Percentiles rank a stretch among this genome's conserved stretches.
These are phyloP conservation scores for Drosophila rufa DNA, from an alignment of 1,140 invertebrate species.

Conservation along the genomic window DNA sequence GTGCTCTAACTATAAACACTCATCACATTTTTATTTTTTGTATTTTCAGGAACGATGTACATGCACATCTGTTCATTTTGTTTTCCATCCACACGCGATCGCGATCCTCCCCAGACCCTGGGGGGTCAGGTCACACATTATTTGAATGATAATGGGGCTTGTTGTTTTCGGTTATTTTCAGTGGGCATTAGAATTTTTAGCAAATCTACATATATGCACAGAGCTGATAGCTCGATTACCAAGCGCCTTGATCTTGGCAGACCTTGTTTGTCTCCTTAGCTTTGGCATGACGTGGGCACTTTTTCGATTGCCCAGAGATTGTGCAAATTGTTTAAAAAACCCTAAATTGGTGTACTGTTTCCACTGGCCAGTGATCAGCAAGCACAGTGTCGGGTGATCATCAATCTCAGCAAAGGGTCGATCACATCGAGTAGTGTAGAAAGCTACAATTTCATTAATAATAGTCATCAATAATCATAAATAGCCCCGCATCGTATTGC, in stretches of 20 bases:
- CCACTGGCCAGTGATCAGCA: constrained; percentile 7
- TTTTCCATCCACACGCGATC: constrained; percentile 40
- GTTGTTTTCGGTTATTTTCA: constrained; percentile 62
- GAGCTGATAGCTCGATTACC: constrained; percentile 62
- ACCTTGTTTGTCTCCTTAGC: constrained; percentile 71
- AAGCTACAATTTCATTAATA: constrained; percentile 26
- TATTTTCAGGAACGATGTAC: constrained; percentile 5
- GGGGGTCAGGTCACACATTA: constrained; percentile 61
- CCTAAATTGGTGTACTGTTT: constrained; percentile 25
- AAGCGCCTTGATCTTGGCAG: constrained; percentile 72
- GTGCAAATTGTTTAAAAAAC: constrained; percentile 18
- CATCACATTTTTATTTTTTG: neutral
- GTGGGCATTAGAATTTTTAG: constrained; percentile 44
- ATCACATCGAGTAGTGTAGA: constrained; percentile 7
- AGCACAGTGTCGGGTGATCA: constrained; percentile 12
- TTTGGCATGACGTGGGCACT: constrained; percentile 60
- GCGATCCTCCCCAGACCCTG: constrained; percentile 24
- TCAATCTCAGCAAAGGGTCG: constrained; percentile 6
- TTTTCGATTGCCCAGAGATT: constrained; percentile 20
- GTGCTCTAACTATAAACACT: too few relatives aligned
- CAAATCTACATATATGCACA: constrained; percentile 57
- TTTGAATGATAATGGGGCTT: constrained; percentile 66
- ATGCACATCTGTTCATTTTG: constrained; percentile 34
- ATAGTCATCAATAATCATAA: constrained; percentile 10
- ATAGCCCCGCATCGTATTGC: constrained; percentile 5